A percentile compares a stretch with the other conserved stretches of the same genome.
These are phyloP conservation scores for Malthinus seriepunctatus DNA, from an alignment of 2,888 invertebrate genomes.

Conservation along the genomic window DNA sequence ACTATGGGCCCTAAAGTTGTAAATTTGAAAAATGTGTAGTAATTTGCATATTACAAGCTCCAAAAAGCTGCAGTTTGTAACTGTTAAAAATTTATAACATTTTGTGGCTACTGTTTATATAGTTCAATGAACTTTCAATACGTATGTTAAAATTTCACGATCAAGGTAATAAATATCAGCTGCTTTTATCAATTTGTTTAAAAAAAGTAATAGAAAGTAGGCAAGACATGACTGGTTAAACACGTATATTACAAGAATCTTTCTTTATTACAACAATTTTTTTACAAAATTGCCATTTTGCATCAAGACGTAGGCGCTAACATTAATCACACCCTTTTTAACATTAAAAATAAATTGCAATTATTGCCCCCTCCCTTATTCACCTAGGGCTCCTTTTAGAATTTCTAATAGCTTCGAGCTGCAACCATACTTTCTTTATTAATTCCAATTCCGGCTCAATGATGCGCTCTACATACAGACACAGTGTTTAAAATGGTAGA, in stretches of 20 bases:
- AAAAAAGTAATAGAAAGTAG: conserved; percentile 21
- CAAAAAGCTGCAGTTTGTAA: conserved; percentile 14
- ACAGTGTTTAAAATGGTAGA: no score
- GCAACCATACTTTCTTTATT: no score
- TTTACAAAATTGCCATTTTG: conserved; percentile 9
- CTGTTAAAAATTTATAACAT: conserved; percentile 19
- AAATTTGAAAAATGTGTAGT: neutral
- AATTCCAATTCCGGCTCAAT: no score
- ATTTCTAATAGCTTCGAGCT: no score
- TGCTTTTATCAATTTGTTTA: conserved; percentile 21
- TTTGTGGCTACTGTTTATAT: conserved; percentile 13
- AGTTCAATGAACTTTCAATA: conserved; percentile 14
- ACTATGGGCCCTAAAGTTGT: neutral
- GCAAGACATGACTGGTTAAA: conserved; percentile 9
- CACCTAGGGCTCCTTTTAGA: no score
- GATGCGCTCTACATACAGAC: no score
- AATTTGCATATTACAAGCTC: conserved; percentile 2
- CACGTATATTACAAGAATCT: conserved; percentile 9
- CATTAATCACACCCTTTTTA: neutral
- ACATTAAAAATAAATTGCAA: no score
- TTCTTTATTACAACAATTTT: conserved; percentile 9
- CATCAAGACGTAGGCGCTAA: conserved; percentile 11
- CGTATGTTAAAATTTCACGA: conserved; percentile 26
- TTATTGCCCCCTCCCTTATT: no score
- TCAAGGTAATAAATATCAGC: conserved; percentile 31